These are phyloP conservation scores for Nymphalis io DNA, from an alignment of 1,140 invertebrate species.

Conservation along the genomic window DNA sequence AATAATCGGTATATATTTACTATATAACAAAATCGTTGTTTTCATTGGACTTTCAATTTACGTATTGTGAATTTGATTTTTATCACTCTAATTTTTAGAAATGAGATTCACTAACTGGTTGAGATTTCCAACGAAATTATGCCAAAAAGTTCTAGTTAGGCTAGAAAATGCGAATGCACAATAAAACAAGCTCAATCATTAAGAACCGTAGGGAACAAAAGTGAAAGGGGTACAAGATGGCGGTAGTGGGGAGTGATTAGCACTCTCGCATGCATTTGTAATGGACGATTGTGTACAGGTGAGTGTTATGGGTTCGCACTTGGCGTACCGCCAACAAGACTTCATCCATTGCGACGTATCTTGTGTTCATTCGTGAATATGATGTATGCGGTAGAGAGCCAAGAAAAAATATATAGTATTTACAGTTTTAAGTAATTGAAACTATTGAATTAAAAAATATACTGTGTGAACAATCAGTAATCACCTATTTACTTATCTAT, in stretches of 20 bases:
- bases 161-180: not conserved
- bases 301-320: slow-evolving; percentile 35
- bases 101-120: no score
- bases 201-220: slow-evolving; percentile 15
- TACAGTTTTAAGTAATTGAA: not conserved
- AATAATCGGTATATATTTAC: no score
- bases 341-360: slow-evolving; percentile 28
- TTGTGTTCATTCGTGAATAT: slow-evolving; percentile 27
- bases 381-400: slow-evolving; percentile 21
- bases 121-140: no score
- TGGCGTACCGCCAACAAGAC: slow-evolving; percentile 32
- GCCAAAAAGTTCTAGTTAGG: not conserved
- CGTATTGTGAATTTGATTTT: no score
- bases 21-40: no score
- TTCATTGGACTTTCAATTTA: no score
- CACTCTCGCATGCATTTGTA: slow-evolving; percentile 35
- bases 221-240: slow-evolving; percentile 12
- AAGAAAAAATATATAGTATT: not conserved
- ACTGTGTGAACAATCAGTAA: not conserved
- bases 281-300: slow-evolving; percentile 34
- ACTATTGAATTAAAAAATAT: not conserved
- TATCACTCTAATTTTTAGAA: no score
- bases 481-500: no score
- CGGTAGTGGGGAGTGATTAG: slow-evolving; percentile 26
- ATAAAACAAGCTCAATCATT: slow-evolving; percentile 6